These are phyloP conservation scores for Delphinapterus leucas DNA, from an alignment of 2,113 vertebrate genomes.

Conservation along the genomic window DNA sequence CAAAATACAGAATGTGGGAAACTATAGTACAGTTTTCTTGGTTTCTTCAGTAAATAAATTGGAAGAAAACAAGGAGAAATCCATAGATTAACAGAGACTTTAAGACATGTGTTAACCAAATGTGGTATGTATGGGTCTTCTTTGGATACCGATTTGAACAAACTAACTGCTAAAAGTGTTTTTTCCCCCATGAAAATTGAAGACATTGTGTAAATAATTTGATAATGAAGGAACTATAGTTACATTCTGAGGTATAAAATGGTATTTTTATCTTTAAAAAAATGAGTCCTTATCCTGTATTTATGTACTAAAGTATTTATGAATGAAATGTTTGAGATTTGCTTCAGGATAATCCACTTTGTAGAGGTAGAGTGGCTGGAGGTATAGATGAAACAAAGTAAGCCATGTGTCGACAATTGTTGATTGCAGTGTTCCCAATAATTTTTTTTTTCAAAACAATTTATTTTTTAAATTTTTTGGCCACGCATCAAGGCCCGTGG, in stretches of 20 bases:
- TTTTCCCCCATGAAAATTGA: background rate
- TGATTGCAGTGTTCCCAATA: background rate
- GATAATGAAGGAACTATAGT: background rate
- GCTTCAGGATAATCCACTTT: background rate
- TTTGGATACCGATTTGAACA: background rate
- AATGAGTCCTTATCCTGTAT: background rate
- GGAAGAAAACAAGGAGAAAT: background rate
- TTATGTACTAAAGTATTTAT: background rate
- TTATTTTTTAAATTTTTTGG: no score
- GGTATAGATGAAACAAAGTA: background rate
- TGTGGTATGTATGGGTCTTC: background rate
- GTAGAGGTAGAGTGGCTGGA: background rate
- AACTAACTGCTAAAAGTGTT: background rate
- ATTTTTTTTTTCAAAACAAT: no score
- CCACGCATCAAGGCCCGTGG: rapidly evolving
- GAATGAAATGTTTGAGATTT: background rate
- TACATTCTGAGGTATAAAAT: background rate
- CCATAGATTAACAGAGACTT: background rate
- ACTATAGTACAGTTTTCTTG: background rate
- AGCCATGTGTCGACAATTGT: background rate
- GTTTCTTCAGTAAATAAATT: background rate
- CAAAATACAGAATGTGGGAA: background rate
- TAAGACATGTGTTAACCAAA: background rate
- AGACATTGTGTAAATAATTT: background rate
- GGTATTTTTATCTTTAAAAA: background rate